Conservation (phyloP, 2,113 vertebrate genomes). For the Callionymus lyra region DNA sequence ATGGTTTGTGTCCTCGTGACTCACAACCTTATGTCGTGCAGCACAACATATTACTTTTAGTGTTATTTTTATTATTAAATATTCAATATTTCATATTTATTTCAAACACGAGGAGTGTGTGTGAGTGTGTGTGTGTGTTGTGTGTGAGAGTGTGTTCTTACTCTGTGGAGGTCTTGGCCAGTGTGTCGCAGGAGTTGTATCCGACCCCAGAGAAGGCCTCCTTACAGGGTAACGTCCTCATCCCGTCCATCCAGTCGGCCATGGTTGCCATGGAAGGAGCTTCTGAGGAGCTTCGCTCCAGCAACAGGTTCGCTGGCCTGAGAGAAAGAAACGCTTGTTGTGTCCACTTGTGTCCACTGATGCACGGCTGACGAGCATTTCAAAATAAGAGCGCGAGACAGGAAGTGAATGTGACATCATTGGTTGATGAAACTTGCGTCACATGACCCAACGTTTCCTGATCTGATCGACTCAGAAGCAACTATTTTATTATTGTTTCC, state of each 20-base stretch:
- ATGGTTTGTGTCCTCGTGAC: too few species aligned
- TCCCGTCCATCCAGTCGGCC: slow-evolving; percentile 87
- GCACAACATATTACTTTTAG: too few species aligned
- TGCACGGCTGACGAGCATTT: too few species aligned
- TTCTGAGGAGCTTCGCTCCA: slow-evolving; percentile 87
- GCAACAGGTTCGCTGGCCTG: slow-evolving; percentile 87
- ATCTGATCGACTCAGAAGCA: too few species aligned
- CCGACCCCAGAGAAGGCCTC: slow-evolving; percentile 90
- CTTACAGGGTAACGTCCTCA: slow-evolving; percentile 86
- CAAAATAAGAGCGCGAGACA: too few species aligned
- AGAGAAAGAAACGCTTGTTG: background rate
- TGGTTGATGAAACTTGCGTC: too few species aligned
- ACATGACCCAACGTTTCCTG: too few species aligned
- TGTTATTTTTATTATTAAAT: too few species aligned
- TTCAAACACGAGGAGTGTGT: slow-evolving; percentile 16
- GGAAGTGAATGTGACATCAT: too few species aligned
- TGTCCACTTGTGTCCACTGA: too few species aligned
- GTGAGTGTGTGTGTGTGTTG: slow-evolving; percentile 11
- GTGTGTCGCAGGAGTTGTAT: slow-evolving; percentile 92
- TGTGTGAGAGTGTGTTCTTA: slow-evolving; percentile 68
- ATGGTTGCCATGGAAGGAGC: slow-evolving; percentile 74
- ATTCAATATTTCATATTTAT: slow-evolving; percentile 37
- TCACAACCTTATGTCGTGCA: too few species aligned
- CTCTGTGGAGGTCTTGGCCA: slow-evolving; percentile 95
- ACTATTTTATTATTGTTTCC: too few species aligned